Evolutionary conservation across 1,140 invertebrate genomes (phyloP), one percentile per base, ranked within the genome.

Genomic region (Drosophila pandora): DNA sequence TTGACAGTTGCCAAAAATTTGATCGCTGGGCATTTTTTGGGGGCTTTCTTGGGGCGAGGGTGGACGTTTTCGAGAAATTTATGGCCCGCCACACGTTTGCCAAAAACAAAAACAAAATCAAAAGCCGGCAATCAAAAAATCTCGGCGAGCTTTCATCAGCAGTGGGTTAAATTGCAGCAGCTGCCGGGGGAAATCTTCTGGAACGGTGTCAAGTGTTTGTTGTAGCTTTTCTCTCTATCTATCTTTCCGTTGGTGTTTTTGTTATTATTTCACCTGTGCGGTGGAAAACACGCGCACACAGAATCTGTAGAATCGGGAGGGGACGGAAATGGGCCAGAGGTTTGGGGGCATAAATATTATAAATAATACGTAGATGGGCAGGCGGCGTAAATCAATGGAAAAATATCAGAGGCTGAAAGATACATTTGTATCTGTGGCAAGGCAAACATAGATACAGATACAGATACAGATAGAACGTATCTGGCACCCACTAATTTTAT

Each of bases 401-500:
- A 80, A 79, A 82, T 55, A 77, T 73, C 37, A 54, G 23, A 58
- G 28, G 53, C 64, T 49, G 50, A 49, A 58, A 80, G 77, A 81
- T 81, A 81, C 71, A 71, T 76, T 80, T 81, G 77, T 80, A 79
- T 79, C 76, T 78, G 41, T 12, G 12, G 48, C 37, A 13, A 54
- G 23, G 39, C 23, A 28, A 23, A 21, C 39, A 13, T 41, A 21
- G 41, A 13, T 43, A 43, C 5, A 21, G 41, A 41, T 41, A n/a
- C 39, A 43, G 39, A 43, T 43, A 21, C 5, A 21, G 41, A 41
- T 41, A 41, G 8, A 34, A 34, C 30, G 39, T 22, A 47, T 74
- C 10, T 39, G 63, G 61, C 74, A 50, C 62, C 75, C 83, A 82
- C 82, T 88, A 88, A 85, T 87, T 76, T 76, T 82, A 88, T 88